A percentile compares a stretch with the other conserved stretches of the same genome.
These are phyloP conservation scores for Pyrrhosoma nymphula DNA, from an alignment of 2,888 invertebrate species.

Conservation along the genomic window DNA sequence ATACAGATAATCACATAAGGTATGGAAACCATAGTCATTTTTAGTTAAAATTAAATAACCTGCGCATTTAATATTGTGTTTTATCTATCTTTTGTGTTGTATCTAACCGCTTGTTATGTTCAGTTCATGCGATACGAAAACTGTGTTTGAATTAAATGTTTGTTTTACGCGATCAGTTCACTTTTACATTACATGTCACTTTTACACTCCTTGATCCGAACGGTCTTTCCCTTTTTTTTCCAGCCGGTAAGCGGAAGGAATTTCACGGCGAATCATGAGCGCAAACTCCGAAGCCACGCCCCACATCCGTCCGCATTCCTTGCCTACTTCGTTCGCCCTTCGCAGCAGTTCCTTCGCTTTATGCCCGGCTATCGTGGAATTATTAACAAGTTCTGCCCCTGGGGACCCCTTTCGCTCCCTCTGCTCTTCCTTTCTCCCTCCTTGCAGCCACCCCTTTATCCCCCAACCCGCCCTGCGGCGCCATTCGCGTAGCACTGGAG, in stretches of 20 bases:
- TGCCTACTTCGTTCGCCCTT: background rate
- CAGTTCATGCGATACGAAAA: too few species aligned
- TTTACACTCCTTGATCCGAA: background rate
- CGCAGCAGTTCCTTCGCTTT: background rate
- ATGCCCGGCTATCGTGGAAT: conserved; percentile 11
- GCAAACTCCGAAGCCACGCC: background rate
- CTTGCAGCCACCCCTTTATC: background rate
- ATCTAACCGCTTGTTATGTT: too few species aligned
- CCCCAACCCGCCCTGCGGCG: background rate
- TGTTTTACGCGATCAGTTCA: too few species aligned
- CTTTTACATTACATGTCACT: too few species aligned
- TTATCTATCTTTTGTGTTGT: too few species aligned
- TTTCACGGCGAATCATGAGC: background rate
- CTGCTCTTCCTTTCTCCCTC: background rate
- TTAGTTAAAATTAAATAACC: too few species aligned
- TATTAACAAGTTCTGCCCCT: background rate
- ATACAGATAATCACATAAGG: too few species aligned
- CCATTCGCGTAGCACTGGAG: too few species aligned
- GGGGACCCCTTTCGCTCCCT: background rate
- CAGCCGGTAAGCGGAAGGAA: background rate
- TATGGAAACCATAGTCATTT: too few species aligned
- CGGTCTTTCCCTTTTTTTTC: background rate
- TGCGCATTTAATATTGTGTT: too few species aligned
- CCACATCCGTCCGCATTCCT: too few species aligned
- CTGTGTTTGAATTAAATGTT: too few species aligned